A percentile compares a stretch with the other conserved stretches of the same genome.
These are phyloP conservation scores for Poicephalus gulielmi DNA, from an alignment of 2,113 vertebrate species.

Conservation along the genomic window DNA sequence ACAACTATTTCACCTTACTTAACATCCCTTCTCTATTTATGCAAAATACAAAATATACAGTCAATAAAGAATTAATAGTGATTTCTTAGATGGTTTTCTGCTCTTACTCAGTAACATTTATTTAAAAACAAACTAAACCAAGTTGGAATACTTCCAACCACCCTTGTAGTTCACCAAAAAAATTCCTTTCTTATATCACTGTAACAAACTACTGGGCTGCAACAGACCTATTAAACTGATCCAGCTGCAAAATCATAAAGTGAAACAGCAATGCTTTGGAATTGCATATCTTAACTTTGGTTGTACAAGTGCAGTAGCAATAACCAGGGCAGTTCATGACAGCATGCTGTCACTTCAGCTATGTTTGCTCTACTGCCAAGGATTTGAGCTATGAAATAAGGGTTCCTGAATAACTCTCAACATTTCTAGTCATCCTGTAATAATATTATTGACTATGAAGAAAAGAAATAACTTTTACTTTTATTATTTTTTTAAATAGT, in stretches of 20 bases:
- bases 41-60: background rate
- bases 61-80: background rate
- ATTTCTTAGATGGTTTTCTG: background rate
- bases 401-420: background rate
- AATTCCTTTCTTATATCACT: background rate
- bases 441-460: background rate
- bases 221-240: background rate
- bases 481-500: background rate
- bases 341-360: background rate
- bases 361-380: background rate
- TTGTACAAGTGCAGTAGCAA: background rate
- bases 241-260: background rate
- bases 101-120: background rate
- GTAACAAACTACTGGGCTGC: background rate
- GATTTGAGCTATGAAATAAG: background rate
- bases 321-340: background rate
- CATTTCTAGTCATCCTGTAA: background rate
- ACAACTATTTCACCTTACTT: background rate
- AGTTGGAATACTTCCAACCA: background rate
- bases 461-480: background rate
- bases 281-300: background rate
- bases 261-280: background rate
- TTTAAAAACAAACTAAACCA: background rate
- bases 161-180: background rate
- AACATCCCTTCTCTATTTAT: background rate